A percentile compares a stretch with the other conserved stretches of the same genome.
phyloP scores from a whole-genome alignment of 2,888 invertebrate species.

The Ormyrus pomaceus region DNA sequence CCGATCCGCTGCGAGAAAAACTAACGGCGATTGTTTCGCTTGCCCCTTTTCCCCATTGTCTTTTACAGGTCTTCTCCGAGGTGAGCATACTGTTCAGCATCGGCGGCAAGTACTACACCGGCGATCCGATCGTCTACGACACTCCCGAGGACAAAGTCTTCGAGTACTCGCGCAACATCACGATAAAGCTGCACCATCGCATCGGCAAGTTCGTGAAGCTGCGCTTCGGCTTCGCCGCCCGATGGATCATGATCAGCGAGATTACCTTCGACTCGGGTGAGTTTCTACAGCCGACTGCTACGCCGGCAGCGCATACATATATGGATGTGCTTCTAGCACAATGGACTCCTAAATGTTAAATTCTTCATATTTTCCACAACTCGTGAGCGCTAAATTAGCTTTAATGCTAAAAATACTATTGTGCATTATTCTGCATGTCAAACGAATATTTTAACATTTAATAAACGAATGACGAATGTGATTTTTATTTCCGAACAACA shows the following conservation, averaged over 20 bases:
- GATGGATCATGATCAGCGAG: slow-evolving; percentile 94
- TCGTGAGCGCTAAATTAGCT: neutral
- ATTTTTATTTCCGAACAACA: too few relatives aligned
- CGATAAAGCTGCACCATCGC: slow-evolving; percentile 87
- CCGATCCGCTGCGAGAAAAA: slow-evolving; percentile 1
- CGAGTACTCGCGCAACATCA: slow-evolving; percentile 88
- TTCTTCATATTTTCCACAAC: slow-evolving; percentile 15
- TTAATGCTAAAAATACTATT: too few relatives aligned
- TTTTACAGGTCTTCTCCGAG: slow-evolving; percentile 85
- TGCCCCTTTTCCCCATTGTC: slow-evolving; percentile 24
- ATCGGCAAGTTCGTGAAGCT: slow-evolving; percentile 89
- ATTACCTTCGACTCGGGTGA: slow-evolving; percentile 89
- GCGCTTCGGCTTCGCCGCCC: slow-evolving; percentile 86
- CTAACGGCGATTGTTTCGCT: slow-evolving; percentile 29
- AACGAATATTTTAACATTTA: too few relatives aligned
- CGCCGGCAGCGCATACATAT: slow-evolving; percentile 10
- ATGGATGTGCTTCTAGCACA: slow-evolving; percentile 34
- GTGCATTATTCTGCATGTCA: too few relatives aligned
- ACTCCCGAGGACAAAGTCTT: slow-evolving; percentile 87
- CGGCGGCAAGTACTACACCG: slow-evolving; percentile 86
- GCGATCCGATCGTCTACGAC: slow-evolving; percentile 85
- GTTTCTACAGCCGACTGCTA: slow-evolving; percentile 61
- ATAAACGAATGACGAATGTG: too few relatives aligned
- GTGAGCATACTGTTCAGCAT: slow-evolving; percentile 88
- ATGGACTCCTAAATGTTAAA: slow-evolving; percentile 19